Evolutionary conservation across 92 coral and sea anemone genomes (phyloP).

Genomic region (Scolanthus callimorphus): DNA sequence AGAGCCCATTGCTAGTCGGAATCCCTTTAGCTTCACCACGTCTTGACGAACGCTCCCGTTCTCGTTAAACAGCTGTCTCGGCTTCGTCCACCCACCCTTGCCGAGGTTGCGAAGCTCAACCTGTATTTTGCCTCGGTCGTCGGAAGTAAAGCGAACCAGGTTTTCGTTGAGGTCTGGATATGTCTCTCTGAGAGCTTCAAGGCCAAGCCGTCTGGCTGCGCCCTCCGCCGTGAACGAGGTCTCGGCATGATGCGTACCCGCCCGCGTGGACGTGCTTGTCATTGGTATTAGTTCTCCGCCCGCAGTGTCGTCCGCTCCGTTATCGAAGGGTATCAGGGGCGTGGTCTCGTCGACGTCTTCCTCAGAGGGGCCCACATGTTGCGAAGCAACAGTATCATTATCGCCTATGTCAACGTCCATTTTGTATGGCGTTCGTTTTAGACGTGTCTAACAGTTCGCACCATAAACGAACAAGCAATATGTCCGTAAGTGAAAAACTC

Average conservation of each 20-base stretch:
- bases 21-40: background rate
- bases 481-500: slow-evolving; percentile 6
- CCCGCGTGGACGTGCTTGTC: slow-evolving; percentile 1
- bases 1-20: background rate
- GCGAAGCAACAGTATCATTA: background rate
- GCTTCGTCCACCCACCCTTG: slow-evolving; percentile 1
- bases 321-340: background rate
- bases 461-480: background rate
- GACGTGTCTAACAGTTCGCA: slow-evolving; percentile 5
- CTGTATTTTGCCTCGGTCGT: background rate
- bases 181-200: background rate
- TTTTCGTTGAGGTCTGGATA: slow-evolving; percentile 3
- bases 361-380: too few species aligned
- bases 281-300: background rate
- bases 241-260: background rate
- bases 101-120: slow-evolving; percentile 1
- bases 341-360: background rate
- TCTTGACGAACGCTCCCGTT: slow-evolving; percentile 1
- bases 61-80: slow-evolving; percentile 1
- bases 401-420: background rate
- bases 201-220: background rate
- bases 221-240: background rate
- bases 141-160: background rate
- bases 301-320: too few species aligned
- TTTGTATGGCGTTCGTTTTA: too few species aligned